Evolutionary conservation across 2,888 invertebrate species (phyloP).

Genomic region (Blomia tropicalis): DNA sequence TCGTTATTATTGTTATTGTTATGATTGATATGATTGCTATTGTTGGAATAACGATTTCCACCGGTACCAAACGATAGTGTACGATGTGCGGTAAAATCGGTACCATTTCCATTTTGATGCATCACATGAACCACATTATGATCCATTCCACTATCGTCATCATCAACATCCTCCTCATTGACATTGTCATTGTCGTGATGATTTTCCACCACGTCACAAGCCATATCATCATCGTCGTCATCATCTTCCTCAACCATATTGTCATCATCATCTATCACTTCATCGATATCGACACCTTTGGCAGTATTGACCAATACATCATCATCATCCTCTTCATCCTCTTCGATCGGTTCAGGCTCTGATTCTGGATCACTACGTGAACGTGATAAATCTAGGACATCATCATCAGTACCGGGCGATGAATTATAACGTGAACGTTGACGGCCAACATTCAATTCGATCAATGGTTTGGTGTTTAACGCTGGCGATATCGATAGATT

Average conservation of each 20-base stretch:
- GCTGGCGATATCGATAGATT: slow-evolving; percentile 30
- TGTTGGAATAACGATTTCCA: slow-evolving; percentile 3
- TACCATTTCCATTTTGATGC: neutral
- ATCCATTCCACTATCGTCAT: no score
- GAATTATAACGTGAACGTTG: slow-evolving; percentile 18
- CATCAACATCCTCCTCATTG: no score
- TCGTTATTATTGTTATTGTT: slow-evolving; percentile 2
- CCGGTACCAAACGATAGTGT: neutral
- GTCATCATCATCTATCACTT: slow-evolving; percentile 1
- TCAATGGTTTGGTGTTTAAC: slow-evolving; percentile 14
- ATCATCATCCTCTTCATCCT: slow-evolving; percentile 25
- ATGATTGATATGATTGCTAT: slow-evolving; percentile 5
- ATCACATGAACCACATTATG: no score
- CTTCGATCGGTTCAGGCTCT: slow-evolving; percentile 28
- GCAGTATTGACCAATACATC: no score
- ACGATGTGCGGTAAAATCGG: neutral
- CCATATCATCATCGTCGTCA: slow-evolving; percentile 17
- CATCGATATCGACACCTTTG: neutral
- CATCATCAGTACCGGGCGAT: slow-evolving; percentile 19
- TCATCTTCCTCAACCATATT: slow-evolving; percentile 13
- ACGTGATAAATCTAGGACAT: slow-evolving; percentile 30
- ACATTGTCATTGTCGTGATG: neutral
- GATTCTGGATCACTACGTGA: slow-evolving; percentile 28
- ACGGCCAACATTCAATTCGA: slow-evolving; percentile 23
- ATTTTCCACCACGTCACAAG: neutral